Evolutionary conservation across 1,140 invertebrate species (phyloP).

Genomic region (Prorops nasuta): DNA sequence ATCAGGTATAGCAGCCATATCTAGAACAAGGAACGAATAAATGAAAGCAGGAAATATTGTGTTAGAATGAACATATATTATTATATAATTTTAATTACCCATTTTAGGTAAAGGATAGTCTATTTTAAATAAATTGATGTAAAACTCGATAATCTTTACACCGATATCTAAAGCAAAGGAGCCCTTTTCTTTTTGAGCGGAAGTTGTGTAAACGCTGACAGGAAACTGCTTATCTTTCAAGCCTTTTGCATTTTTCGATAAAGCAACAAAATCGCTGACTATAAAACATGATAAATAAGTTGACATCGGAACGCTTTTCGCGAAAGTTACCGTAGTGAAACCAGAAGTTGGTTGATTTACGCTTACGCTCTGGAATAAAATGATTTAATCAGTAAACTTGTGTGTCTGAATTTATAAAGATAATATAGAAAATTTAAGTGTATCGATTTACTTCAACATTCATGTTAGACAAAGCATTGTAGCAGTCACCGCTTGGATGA

Average conservation of each 20-base stretch:
- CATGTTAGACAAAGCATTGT: slow-evolving; percentile 82
- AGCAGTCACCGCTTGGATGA: slow-evolving; percentile 62
- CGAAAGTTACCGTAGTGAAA: slow-evolving; percentile 65
- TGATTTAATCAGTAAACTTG: slow-evolving; percentile 10
- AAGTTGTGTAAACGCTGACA: slow-evolving; percentile 73
- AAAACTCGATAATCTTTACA: slow-evolving; percentile 79
- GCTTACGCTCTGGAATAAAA: slow-evolving; percentile 39
- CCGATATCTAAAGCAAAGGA: slow-evolving; percentile 78
- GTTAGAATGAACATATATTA: too few relatives aligned
- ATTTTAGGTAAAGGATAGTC: slow-evolving; percentile 85
- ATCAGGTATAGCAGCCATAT: slow-evolving; percentile 92
- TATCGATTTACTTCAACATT: slow-evolving; percentile 54
- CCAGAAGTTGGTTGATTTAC: slow-evolving; percentile 45
- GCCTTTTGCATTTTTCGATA: slow-evolving; percentile 58
- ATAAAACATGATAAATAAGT: slow-evolving; percentile 91
- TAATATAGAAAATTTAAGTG: too few relatives aligned
- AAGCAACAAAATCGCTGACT: slow-evolving; percentile 79
- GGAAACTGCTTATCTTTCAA: slow-evolving; percentile 60
- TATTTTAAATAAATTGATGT: slow-evolving; percentile 82
- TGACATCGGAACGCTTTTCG: slow-evolving; percentile 84
- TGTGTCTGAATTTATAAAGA: not conserved
- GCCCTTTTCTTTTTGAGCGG: slow-evolving; percentile 72
- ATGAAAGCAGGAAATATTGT: slow-evolving; percentile 3
- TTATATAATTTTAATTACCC: slow-evolving; percentile 55
- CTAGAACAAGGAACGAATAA: slow-evolving; percentile 57